Percentiles rank a stretch among this genome's conserved stretches.
Evolutionary conservation across 2,113 vertebrate genomes (phyloP).

Genomic region (Fregetta grallaria): DNA sequence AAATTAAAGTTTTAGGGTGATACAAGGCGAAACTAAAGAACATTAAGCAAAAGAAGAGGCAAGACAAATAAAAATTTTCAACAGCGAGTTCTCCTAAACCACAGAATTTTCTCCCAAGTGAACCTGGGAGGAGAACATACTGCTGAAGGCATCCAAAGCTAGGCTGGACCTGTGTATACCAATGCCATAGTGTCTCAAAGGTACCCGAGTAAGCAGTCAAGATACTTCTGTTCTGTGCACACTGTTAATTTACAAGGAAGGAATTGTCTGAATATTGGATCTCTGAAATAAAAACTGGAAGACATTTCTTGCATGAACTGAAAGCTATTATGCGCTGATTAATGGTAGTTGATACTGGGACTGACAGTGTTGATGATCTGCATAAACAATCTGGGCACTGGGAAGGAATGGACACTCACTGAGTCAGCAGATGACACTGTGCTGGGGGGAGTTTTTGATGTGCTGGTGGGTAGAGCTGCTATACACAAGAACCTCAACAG

Average conservation of each 20-base stretch:
- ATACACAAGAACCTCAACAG: not conserved
- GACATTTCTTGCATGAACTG: not conserved
- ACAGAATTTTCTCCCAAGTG: not conserved
- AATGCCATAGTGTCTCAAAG: not conserved
- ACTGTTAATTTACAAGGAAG: not conserved
- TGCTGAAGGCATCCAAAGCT: not conserved
- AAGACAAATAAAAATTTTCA: not conserved
- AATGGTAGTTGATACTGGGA: not conserved
- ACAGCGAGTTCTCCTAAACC: not conserved
- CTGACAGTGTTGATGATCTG: not conserved
- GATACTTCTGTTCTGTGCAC: not conserved
- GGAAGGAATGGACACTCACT: not conserved
- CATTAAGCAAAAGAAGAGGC: not conserved
- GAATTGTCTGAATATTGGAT: not conserved
- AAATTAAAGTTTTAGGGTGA: not conserved
- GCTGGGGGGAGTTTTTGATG: not conserved
- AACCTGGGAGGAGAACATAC: rapidly evolving
- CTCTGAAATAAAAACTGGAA: not conserved
- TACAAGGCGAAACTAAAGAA: not conserved
- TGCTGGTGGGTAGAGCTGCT: not conserved
- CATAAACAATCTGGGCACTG: not conserved
- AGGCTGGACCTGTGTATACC: not conserved
- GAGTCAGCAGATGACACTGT: not conserved
- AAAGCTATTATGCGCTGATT: not conserved
- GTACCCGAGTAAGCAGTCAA: not conserved